These are phyloP conservation scores for Geotrypetes seraphini DNA, from an alignment of 2,797 vertebrate genomes.

Conservation along the genomic window DNA sequence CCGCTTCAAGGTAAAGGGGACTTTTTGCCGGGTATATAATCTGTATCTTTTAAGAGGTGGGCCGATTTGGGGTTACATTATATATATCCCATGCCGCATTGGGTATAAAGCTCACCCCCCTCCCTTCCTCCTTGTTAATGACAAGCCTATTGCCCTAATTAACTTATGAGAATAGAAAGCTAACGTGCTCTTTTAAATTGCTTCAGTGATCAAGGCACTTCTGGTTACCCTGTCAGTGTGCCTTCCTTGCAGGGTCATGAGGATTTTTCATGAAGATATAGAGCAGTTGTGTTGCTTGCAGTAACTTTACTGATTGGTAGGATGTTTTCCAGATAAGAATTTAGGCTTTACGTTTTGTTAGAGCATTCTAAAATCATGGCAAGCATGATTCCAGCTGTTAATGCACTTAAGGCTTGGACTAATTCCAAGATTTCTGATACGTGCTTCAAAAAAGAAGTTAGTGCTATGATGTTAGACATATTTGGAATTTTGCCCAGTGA, in stretches of 20 bases:
- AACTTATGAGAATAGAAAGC: background rate
- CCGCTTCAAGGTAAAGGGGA: no score
- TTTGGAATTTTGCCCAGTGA: conserved; percentile 1
- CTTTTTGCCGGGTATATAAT: no score
- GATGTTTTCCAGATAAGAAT: no score
- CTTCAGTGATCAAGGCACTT: conserved; percentile 4
- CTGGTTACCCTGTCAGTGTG: background rate
- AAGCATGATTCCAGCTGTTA: background rate
- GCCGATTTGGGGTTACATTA: no score
- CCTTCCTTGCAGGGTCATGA: background rate
- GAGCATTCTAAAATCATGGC: background rate
- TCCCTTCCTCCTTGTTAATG: no score
- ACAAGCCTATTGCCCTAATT: no score
- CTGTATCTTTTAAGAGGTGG: no score
- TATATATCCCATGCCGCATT: no score
- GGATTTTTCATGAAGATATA: no score
- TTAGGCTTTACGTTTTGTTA: background rate
- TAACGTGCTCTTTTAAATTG: background rate
- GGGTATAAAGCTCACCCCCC: no score
- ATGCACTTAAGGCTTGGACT: conserved; percentile 3
- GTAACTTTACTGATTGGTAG: no score
- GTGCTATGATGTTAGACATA: background rate
- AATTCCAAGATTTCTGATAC: conserved; percentile 8
- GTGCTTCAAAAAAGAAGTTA: conserved; percentile 3
- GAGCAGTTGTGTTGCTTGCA: no score